phyloP scores from a whole-genome alignment of 2,797 vertebrate species.

The Macropodus opercularis region DNA sequence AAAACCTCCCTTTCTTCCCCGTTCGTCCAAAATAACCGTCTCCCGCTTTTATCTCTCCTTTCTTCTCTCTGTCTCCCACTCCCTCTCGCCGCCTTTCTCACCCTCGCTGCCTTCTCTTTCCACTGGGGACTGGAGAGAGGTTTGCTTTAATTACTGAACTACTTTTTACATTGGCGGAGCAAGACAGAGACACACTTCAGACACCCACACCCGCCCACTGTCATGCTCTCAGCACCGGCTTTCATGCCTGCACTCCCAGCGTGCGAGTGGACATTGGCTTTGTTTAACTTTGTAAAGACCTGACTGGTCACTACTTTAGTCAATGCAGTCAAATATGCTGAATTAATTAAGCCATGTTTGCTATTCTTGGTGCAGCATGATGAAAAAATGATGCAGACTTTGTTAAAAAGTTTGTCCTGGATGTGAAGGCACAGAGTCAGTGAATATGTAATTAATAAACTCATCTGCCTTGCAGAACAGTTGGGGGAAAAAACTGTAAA shows the following conservation, averaged over 20 bases:
- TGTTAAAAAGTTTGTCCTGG: conserved; percentile 44
- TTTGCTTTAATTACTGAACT: conserved; percentile 80
- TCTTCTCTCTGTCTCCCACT: conserved; percentile 56
- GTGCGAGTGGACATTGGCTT: background rate
- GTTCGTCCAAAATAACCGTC: conserved; percentile 64
- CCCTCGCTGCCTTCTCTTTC: conserved; percentile 53
- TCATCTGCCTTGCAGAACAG: conserved; percentile 54
- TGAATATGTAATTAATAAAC: conserved; percentile 69
- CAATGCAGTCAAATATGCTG: conserved; percentile 28
- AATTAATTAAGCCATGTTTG: conserved; percentile 45
- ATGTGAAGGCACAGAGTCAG: conserved; percentile 52
- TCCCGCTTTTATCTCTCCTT: conserved; percentile 63
- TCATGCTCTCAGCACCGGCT: conserved; percentile 53
- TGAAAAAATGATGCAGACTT: conserved; percentile 56
- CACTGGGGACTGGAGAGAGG: conserved; percentile 59
- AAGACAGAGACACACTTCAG: conserved; percentile 62
- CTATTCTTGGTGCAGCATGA: conserved; percentile 48
- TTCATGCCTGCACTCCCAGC: conserved; percentile 25
- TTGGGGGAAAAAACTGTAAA: conserved; percentile 28
- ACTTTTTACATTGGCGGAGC: conserved; percentile 66
- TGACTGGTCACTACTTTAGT: conserved; percentile 6
- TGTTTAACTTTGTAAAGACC: conserved; percentile 14
- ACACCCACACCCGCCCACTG: conserved; percentile 58
- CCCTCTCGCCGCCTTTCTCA: conserved; percentile 53
- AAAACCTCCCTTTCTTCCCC: conserved; percentile 58